Conservation (phyloP, 2,797 vertebrate species). For the Gadopsis bispinosus region DNA sequence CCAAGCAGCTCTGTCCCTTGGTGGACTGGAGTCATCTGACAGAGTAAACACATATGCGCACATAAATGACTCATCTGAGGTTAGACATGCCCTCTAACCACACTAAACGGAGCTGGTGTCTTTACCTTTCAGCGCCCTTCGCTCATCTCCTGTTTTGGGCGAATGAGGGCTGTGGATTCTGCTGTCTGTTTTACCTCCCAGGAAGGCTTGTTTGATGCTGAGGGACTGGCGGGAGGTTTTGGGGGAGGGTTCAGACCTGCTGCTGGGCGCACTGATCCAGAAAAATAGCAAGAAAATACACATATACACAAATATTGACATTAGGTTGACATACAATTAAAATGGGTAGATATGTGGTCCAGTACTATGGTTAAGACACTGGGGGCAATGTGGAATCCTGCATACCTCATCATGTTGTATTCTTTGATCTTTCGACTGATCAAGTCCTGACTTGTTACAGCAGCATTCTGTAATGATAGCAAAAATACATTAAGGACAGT, state of each 20-base stretch:
- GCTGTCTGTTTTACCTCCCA: conserved; percentile 88
- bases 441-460: conserved; percentile 93
- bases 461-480: conserved; percentile 85
- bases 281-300: conserved; percentile 15
- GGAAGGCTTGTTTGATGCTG: conserved; percentile 92
- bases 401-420: conserved; percentile 96
- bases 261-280: conserved; percentile 85
- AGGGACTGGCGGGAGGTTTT: conserved; percentile 91
- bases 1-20: conserved; percentile 94
- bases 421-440: conserved; percentile 97
- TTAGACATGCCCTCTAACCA: background rate
- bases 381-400: conserved; percentile 22
- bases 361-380: conserved; percentile 2
- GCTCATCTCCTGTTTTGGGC: conserved; percentile 91
- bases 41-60: conserved; percentile 16
- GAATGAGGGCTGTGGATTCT: conserved; percentile 91
- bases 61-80: background rate
- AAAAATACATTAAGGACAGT: background rate
- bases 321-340: background rate
- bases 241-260: conserved; percentile 92
- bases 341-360: background rate
- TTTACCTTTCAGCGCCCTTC: conserved; percentile 90
- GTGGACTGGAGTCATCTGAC: conserved; percentile 95
- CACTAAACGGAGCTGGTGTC: background rate
- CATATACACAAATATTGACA: conserved; percentile 1